Evolutionary conservation across 2,797 vertebrate genomes (phyloP).

Genomic region (Pangasius macronema): DNA sequence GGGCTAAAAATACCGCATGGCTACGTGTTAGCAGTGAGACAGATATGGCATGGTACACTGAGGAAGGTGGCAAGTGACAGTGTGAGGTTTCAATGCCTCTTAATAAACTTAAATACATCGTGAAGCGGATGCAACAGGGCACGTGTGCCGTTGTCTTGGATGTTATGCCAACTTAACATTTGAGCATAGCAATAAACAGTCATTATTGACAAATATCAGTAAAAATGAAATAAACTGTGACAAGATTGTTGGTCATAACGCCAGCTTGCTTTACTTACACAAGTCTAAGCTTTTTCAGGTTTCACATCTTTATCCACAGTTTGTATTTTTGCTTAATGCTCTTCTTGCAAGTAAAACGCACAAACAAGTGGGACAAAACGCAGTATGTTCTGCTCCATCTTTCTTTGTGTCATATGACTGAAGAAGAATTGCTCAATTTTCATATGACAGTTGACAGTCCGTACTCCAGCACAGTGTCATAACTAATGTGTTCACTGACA

Average conservation of each 20-base stretch:
- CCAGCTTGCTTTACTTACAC: no score
- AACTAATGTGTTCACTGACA: neutral
- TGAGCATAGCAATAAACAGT: neutral
- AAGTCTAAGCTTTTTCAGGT: neutral
- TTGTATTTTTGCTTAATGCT: neutral
- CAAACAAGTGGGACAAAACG: neutral
- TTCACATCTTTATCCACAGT: neutral
- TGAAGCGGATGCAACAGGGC: neutral
- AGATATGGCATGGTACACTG: neutral
- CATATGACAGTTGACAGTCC: neutral
- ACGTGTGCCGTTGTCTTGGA: neutral
- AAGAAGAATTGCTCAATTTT: neutral
- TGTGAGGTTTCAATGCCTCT: neutral
- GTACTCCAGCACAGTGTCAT: neutral
- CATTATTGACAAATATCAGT: neutral
- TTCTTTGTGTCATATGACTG: neutral
- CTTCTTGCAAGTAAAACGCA: neutral
- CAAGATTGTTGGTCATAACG: neutral
- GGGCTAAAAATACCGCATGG: slow-evolving; percentile 15
- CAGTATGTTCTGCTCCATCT: neutral
- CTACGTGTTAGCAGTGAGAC: neutral
- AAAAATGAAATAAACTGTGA: neutral
- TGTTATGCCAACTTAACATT: neutral
- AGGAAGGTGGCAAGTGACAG: slow-evolving; percentile 14
- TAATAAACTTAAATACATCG: neutral